Base-by-base conservation (phyloP, 2,888 invertebrate species). In the Phania funesta region DNA sequence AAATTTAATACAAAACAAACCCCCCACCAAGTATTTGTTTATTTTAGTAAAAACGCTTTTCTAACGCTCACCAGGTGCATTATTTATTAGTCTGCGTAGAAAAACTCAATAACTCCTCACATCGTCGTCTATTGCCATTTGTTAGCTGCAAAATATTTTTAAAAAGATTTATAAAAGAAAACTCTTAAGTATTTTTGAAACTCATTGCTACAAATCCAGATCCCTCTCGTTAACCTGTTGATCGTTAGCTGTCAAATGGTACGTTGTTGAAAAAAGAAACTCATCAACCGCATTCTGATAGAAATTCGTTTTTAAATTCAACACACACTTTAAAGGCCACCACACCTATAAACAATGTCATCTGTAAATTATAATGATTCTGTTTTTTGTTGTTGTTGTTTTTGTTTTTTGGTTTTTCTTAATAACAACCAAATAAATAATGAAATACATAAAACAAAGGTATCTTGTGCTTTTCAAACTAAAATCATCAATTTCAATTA, bases 341-440 rank as follows among this genome's bases (percentile, higher is more conserved):
- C 82, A 82, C 82, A 82, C 82, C 82, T 82, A 82, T 75, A 82
- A 82, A 78, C 82, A 82, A 82, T 82, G 82, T 82, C 82, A 82
- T 75, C 78, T 78, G 78, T 75, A 82, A 78, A 70, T 75, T 78
- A 82, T 78, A 82, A 78, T 77, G 78, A 82, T 78, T 64, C 18
- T 65, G 13, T 68, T 67, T 26, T 26, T 13, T 20, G 13, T 52
- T 38, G n/a, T n/a, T n/a, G n/a, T 29, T 29, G 29, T 29, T 7
- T 7, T 29, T 16, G 29, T 68, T 52, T 32, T 60, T 38, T 20
- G 32, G 8, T 52, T 76, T 13, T 24, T 54, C 20, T 9, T 13
- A 74, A 64, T 64, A 64, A 54, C 50, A 50, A 62, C 11, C 20
- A 32, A 54, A 64, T 18, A 29, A 29, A 52, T 29, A 62, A 6